Conservation (phyloP, 2,888 invertebrate species). For the Argyra leucocephala region DNA sequence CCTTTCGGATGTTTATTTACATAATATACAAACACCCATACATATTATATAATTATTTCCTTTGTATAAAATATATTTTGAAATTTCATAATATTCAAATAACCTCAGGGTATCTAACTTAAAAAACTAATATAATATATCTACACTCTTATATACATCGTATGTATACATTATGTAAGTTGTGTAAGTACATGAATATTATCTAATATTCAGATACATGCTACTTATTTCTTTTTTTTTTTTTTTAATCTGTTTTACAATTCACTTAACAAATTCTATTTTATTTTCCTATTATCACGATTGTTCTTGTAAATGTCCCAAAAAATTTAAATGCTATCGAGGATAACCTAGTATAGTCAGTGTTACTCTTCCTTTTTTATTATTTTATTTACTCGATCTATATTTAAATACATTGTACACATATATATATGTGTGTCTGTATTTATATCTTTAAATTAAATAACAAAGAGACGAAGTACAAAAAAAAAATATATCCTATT, state of each 20-base stretch:
- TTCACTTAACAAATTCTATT: background rate
- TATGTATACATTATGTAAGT: too few relatives aligned
- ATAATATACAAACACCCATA: too few relatives aligned
- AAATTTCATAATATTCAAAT: too few relatives aligned
- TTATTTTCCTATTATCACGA: slow-evolving; percentile 4
- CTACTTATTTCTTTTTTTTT: background rate
- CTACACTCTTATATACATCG: too few relatives aligned
- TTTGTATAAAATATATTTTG: background rate
- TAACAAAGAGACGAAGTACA: too few relatives aligned
- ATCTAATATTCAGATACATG: too few relatives aligned
- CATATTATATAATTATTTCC: too few relatives aligned
- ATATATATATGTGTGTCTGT: background rate
- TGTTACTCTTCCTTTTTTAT: background rate
- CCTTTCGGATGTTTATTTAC: too few relatives aligned
- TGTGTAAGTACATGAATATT: too few relatives aligned
- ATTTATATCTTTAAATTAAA: too few relatives aligned
- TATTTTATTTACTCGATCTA: background rate
- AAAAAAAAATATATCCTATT: background rate
- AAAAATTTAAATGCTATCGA: background rate
- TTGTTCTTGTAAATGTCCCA: background rate
- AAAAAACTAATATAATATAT: too few relatives aligned
- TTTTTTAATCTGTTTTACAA: background rate
- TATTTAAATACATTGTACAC: background rate
- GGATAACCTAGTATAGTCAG: background rate
- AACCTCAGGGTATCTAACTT: too few relatives aligned